Evolutionary conservation across 1,140 invertebrate genomes (phyloP), one percentile per base, ranked within the genome.

Genomic region (Parapsyche elsis): DNA sequence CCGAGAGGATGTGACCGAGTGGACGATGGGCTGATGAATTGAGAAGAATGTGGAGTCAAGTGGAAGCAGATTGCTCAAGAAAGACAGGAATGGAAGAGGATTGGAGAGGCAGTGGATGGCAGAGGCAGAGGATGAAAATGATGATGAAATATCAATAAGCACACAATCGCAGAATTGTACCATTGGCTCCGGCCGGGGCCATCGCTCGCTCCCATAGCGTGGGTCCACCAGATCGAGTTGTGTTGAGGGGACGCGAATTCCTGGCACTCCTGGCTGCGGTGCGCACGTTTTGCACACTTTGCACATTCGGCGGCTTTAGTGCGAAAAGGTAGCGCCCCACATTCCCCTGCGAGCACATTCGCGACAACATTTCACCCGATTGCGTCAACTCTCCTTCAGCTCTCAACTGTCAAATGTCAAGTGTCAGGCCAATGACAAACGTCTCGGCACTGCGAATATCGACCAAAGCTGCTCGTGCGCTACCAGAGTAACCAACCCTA

Each of bases 171-270:
- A n/a, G n/a, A n/a, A n/a, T 46, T 53, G 1, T 81, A 89, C 88
- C 88, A 84, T 89, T 89, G 71, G 87, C 87, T 16, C 88, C 87
- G 81, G 87, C 88, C 59, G 88, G 88, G 16, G 88, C 88, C 88
- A 89, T 89, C 26, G 89, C 83, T 78, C 82, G 86, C 80, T 88
- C 86, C 87, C 88, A 87, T 12, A 89, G 14, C 59, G 87, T 85
- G 5, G 87, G 77, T 57, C 77, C 86, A 85, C n/a, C n/a, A 16
- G 86, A 80, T 10, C 38, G 21, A 16, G 23, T 38, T 9, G 38
- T 64, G 70, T 30, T 85, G 84, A 16, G 86, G 84, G 16, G 86
- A 82, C 46, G 86, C 84, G 86, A n/a, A 38, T 10, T 76, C 76
- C 19, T 71, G 16, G 44, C 38, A 23, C 4, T 14, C 0, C 59